A percentile compares a stretch with the other conserved stretches of the same genome.
Conservation (phyloP, 1,140 invertebrate species). For the Melitaea cinxia region DNA sequence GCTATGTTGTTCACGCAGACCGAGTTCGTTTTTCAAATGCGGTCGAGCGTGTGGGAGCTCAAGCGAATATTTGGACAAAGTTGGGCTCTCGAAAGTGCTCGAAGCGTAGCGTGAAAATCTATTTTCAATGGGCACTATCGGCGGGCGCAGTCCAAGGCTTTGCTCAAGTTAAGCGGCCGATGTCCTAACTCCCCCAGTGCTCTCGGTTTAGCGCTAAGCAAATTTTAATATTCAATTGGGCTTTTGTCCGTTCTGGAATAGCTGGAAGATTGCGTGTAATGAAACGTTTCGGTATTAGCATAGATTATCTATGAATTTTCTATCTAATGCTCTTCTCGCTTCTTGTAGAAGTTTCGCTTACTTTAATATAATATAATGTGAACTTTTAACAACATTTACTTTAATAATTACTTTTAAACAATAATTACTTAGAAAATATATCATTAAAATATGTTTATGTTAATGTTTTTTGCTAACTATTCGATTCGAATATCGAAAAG, state of each 20-base stretch:
- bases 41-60: slow-evolving; percentile 28
- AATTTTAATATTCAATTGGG: slow-evolving; percentile 79
- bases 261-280: slow-evolving; percentile 49
- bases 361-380: no score
- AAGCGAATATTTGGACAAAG: slow-evolving; percentile 65
- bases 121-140: slow-evolving; percentile 79
- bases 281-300: slow-evolving; percentile 40
- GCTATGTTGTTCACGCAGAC: slow-evolving; percentile 25
- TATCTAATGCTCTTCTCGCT: slow-evolving; percentile 10
- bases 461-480: no score
- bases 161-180: slow-evolving; percentile 63
- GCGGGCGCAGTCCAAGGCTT: slow-evolving; percentile 70
- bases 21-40: slow-evolving; percentile 7
- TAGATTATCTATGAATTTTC: slow-evolving; percentile 38
- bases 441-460: no score
- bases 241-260: slow-evolving; percentile 60
- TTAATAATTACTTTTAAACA: no score
- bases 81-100: slow-evolving; percentile 61
- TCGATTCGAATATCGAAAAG: no score
- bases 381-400: no score
- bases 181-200: slow-evolving; percentile 56
- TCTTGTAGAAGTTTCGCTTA: background rate
- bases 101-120: slow-evolving; percentile 76
- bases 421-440: no score
- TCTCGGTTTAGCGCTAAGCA: slow-evolving; percentile 70